Evolutionary conservation across 2,797 vertebrate genomes (phyloP).

Genomic region (Serranus cabrilla): DNA sequence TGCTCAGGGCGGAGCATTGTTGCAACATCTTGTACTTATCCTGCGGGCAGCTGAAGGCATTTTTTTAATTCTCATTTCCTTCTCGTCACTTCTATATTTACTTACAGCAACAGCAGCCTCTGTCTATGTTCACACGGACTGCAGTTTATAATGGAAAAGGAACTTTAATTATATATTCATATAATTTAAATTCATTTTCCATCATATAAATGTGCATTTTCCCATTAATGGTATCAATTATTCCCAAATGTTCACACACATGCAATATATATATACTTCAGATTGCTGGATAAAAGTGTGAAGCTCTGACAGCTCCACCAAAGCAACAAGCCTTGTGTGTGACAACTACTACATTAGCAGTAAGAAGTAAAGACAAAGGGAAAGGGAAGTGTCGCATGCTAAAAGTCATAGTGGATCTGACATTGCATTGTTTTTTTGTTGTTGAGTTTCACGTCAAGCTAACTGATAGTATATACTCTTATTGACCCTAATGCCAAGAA

Average conservation of each 20-base stretch:
- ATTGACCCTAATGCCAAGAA: background rate
- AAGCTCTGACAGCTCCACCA: background rate
- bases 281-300: background rate
- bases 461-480: background rate
- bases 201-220: background rate
- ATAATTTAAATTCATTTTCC: no score
- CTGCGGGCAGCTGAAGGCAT: conserved; percentile 18
- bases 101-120: conserved; percentile 12
- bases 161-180: no score
- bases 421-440: background rate
- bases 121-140: background rate
- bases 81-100: conserved; percentile 30
- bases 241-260: background rate
- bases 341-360: background rate
- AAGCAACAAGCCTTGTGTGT: background rate
- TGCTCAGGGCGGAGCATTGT: background rate
- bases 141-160: background rate
- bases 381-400: background rate
- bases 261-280: background rate
- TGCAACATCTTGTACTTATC: conserved; percentile 56
- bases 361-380: background rate
- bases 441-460: background rate
- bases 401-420: background rate
- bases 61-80: conserved; percentile 66
- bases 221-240: background rate